Conservation (phyloP, 2,797 vertebrate species). For the Meda fulgida region DNA sequence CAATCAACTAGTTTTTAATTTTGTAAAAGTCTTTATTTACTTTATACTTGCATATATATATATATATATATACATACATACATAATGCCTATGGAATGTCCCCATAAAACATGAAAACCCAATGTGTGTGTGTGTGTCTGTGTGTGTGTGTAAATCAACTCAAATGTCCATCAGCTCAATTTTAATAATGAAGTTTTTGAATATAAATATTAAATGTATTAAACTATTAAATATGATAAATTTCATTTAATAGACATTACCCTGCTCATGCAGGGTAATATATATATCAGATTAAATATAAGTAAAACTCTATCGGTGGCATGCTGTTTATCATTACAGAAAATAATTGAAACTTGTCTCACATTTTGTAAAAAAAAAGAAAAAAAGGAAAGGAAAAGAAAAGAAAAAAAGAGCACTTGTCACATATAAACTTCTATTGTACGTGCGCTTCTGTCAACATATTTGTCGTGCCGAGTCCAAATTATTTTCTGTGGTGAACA, state of each 20-base stretch:
- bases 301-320: background rate
- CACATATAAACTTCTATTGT: background rate
- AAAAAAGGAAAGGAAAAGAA: background rate
- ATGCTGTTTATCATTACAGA: background rate
- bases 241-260: background rate
- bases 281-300: background rate
- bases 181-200: background rate
- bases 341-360: background rate
- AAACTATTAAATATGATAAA: background rate
- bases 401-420: background rate
- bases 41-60: background rate
- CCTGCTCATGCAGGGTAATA: too few species aligned
- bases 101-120: background rate
- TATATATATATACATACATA: background rate
- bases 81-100: too few species aligned
- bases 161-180: background rate
- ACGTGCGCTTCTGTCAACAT: background rate
- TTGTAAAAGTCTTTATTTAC: background rate
- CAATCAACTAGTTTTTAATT: background rate
- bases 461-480: background rate
- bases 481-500: slow-evolving; percentile 3
- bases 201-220: background rate
- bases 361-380: background rate
- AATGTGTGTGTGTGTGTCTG: too few species aligned
- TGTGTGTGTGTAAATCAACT: background rate